Base-by-base conservation (phyloP, 2,113 vertebrate genomes). In the Rhipidura dahli region DNA sequence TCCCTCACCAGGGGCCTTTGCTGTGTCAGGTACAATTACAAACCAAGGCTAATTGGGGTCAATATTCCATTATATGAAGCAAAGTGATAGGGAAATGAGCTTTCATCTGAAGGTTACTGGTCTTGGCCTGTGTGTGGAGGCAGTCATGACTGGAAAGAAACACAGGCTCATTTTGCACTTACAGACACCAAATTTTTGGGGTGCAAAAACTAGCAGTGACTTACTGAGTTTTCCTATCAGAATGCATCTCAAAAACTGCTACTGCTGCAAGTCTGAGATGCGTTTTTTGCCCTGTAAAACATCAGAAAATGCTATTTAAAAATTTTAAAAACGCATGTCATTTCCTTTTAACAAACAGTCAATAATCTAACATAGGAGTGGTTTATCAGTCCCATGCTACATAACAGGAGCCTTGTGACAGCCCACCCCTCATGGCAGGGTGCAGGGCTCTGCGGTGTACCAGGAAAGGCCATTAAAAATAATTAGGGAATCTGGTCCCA, bases 1-100 rank as follows among this genome's bases (percentile, higher is more conserved):
- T 33, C 31, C 76, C 80, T 92, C 75, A 83, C 39, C 33, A 69
- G 42, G 50, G 39, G 21, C 50, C 54, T 93, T 75, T 61, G 50
- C 59, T 83, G 27, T 76, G 78, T 93, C 50, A 89, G 63, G 42
- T 89, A 89, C 87, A 90, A 79, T 65, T 83, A 85, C 87, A 91
- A 85, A 79, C 16, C 3, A 39, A 63, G 53, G 61, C 28, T 94
- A 95, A 92, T 68, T 71, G 44, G n/a, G 49, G 59, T 47, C 40
- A 79, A 71, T 89, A 89, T 65, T 82, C 37, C 37, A 51, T 53
- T 72, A 42, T 49, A 82, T 71, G 40, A 64, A 76, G 18, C 26
- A 85, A 21, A 85, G 26, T 49, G 16, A 33, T 30, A 76, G 42
- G 33, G 35, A 91, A 94, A 85, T 40, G 24, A 91, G n/a, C 49